Evolutionary conservation across 2,888 invertebrate genomes (phyloP).

Genomic region (Silvanus unidentatus): DNA sequence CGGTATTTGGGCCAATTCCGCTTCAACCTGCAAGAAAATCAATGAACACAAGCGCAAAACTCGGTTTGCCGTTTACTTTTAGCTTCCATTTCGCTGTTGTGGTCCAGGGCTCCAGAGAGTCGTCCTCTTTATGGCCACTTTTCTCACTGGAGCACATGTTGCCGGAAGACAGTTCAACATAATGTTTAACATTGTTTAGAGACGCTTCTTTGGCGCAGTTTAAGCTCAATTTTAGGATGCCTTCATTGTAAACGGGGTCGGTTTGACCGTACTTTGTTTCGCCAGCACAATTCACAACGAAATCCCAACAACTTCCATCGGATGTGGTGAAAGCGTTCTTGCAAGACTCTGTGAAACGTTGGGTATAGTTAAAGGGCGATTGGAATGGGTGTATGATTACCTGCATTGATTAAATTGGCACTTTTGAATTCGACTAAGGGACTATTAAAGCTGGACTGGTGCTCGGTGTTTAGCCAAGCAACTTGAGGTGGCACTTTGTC

Average conservation of each 20-base stretch:
- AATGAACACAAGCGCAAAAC: neutral
- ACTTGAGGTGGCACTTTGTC: slow-evolving; percentile 93
- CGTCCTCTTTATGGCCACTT: slow-evolving; percentile 70
- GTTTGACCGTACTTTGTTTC: slow-evolving; percentile 86
- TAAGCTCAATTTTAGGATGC: slow-evolving; percentile 73
- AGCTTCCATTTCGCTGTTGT: slow-evolving; percentile 75
- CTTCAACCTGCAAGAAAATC: slow-evolving; percentile 55
- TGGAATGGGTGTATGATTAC: slow-evolving; percentile 46
- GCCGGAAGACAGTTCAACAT: slow-evolving; percentile 80
- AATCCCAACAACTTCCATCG: slow-evolving; percentile 53
- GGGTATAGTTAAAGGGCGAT: slow-evolving; percentile 4
- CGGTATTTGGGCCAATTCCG: slow-evolving; percentile 62
- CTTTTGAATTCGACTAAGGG: slow-evolving; percentile 81
- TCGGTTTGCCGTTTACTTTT: slow-evolving; percentile 41
- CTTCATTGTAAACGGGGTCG: slow-evolving; percentile 86
- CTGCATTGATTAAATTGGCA: slow-evolving; percentile 83
- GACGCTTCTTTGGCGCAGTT: slow-evolving; percentile 79
- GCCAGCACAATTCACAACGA: slow-evolving; percentile 84
- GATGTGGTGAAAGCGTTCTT: slow-evolving; percentile 58
- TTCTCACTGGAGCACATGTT: slow-evolving; percentile 76
- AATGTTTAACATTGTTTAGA: slow-evolving; percentile 60
- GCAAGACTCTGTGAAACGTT: slow-evolving; percentile 62
- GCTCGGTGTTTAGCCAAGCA: slow-evolving; percentile 77
- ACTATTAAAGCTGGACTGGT: slow-evolving; percentile 67
- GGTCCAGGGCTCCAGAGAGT: slow-evolving; percentile 77